Evolutionary conservation across 2,888 invertebrate genomes (phyloP), one percentile per base, ranked within the genome.

Genomic region (Steromphala cineraria): DNA sequence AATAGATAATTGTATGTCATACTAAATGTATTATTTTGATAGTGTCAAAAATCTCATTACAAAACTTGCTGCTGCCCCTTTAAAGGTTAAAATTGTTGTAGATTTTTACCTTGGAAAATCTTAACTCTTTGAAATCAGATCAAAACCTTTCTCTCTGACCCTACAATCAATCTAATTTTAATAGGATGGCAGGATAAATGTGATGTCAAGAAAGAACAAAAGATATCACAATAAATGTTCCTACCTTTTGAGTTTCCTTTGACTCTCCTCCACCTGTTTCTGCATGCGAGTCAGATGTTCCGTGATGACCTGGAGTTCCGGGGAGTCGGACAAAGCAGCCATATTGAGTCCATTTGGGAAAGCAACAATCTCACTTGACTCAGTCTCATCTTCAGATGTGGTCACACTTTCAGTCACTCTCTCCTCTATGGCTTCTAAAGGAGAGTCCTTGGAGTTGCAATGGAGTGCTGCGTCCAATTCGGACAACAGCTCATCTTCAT

Each of bases 401-500:
- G 13, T 28, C n/a, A 55, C 55, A 31, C n/a, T 17, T 5, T 19
- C 55, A 31, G 76, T 36, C 17, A 31, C 55, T 19, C 28, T 53
- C 56, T 24, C 62, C 74, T 28, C 62, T 56, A 36, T 36, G 1
- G 28, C 21, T 55, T 28, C 31, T 15, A 40, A 56, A n/a, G 15
- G 10, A 24, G 8, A 17, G 19, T 13, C 36, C 15, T 28, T 67
- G 40, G 67, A 67, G n/a, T 40, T 75, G 62, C 52, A 28, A 36
- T 84, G 79, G 24, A 88, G 74, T 62, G 86, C 89, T 71, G 87
- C 88, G 85, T 91, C 90, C 46, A 91, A 83, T 76, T 91, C 90
- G 40, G 86, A 87, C 74, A 90, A 79, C 3, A 91, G 82, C 36
- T 90, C 89, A 81, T 90, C 91, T 75, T 89, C 89, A 13, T 84